These are phyloP conservation scores for Dolichallabes microphthalmus DNA, from an alignment of 2,113 vertebrate species.

Conservation along the genomic window DNA sequence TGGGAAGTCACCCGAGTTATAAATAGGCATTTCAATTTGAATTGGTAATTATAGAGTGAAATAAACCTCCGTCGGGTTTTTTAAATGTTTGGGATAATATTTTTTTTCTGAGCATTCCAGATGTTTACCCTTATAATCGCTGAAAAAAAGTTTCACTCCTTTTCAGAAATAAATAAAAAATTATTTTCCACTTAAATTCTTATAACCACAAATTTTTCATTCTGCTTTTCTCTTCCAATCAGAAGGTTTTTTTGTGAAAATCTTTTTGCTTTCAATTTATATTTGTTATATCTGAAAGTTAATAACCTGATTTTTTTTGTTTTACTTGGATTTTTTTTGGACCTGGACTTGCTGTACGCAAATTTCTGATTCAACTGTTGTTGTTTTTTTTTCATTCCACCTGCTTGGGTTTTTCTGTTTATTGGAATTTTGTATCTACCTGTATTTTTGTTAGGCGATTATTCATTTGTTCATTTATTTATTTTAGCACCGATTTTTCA, in stretches of 20 bases:
- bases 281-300: neutral
- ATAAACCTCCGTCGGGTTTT: neutral
- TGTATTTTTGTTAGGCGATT: neutral
- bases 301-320: neutral
- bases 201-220: neutral
- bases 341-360: too few species aligned
- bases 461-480: too few species aligned
- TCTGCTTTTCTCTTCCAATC: neutral
- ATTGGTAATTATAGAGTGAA: neutral
- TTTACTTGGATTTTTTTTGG: neutral
- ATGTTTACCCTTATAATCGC: neutral
- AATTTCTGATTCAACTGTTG: too few species aligned
- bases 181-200: neutral
- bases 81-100: neutral
- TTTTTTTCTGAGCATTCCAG: neutral
- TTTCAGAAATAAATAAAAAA: neutral
- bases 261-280: neutral
- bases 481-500: neutral
- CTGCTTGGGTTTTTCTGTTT: neutral
- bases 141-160: neutral
- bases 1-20: neutral
- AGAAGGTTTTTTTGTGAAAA: neutral
- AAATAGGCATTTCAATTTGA: neutral
- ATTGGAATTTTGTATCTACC: neutral
- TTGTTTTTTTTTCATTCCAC: too few species aligned